Base-by-base conservation (phyloP, 2,113 vertebrate genomes). In the Butastur rufipennis region DNA sequence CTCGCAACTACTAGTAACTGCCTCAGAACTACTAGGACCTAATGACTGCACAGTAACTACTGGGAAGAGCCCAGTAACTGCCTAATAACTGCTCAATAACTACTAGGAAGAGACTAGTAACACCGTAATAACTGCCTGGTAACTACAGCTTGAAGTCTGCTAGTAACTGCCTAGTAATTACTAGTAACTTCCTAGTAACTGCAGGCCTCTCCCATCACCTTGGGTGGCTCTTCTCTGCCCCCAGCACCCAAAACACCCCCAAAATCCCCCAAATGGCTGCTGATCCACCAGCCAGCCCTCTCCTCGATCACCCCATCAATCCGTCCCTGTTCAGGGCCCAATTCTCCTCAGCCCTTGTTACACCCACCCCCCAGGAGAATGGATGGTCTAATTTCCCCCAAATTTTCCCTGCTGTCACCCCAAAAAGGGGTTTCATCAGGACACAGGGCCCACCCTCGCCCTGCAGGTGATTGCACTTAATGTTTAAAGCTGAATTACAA, bases 391-490 rank as follows among this genome's bases (percentile, higher is more conserved):
- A 36, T 45, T 88, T 23, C 9, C 16, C 22, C 38, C 7, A 6
- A 9, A 14, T 61, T 81, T 55, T 92, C 31, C 16, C 26, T 1
- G 3, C 45, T 40, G 48, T 25, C 3, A 2, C 27, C 63, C 66
- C 90, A 5, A 32, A 84, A 75, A 55, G 11, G 27, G 29, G 25
- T 8, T 79, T 34, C 8, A 40, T 11, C 0, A 1, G 1, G 22
- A 13, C 0, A 0, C 20, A 36, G 27, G 8, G 19, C 11, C 4
- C 27, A 6, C 29, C 27, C 29, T 63, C 0, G 0, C 22, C 43
- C 27, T 25, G 48, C 12, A 38, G 59, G 3, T 55, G 16, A 10
- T 53, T 14, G 20, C 26, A 16, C 0, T 47, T 68, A 16, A 13
- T 1, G 2, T 29, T 40, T 56, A 26, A 71, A 74, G 50, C 27